These are phyloP conservation scores for Numida meleagris DNA, from an alignment of 2,113 vertebrate genomes.

Conservation along the genomic window DNA sequence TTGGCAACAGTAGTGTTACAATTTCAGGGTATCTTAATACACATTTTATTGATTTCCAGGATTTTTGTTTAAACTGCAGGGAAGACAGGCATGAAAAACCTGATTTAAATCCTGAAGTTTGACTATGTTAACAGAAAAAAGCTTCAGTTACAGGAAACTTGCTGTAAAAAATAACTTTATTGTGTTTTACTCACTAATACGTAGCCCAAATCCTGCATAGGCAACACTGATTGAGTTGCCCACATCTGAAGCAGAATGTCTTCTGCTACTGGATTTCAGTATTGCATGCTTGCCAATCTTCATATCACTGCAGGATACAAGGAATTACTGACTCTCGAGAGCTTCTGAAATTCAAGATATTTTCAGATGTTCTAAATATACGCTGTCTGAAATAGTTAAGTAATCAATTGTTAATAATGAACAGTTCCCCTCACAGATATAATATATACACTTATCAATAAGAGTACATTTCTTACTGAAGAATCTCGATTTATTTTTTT, in stretches of 20 bases:
- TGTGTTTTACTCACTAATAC: neutral
- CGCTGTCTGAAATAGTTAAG: neutral
- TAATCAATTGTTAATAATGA: neutral
- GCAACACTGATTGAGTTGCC: neutral
- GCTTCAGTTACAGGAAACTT: neutral
- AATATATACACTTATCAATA: neutral
- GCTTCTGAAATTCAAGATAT: neutral
- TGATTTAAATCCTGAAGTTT: neutral
- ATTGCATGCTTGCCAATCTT: neutral
- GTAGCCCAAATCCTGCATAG: neutral
- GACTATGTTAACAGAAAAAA: neutral
- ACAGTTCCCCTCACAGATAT: neutral
- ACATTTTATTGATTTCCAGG: conserved; percentile 1
- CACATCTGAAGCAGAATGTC: neutral
- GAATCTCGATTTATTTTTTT: neutral
- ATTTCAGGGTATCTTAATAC: neutral
- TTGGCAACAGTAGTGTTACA: neutral
- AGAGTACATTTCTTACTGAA: neutral
- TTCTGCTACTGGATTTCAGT: neutral
- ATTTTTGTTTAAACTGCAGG: neutral
- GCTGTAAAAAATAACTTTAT: neutral
- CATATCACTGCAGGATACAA: fast-evolving
- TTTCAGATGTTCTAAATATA: conserved; percentile 15
- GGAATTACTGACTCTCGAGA: neutral
- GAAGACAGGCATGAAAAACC: neutral